These are phyloP conservation scores for Spondyliosoma cantharus DNA, from an alignment of 2,797 vertebrate genomes.

Conservation along the genomic window DNA sequence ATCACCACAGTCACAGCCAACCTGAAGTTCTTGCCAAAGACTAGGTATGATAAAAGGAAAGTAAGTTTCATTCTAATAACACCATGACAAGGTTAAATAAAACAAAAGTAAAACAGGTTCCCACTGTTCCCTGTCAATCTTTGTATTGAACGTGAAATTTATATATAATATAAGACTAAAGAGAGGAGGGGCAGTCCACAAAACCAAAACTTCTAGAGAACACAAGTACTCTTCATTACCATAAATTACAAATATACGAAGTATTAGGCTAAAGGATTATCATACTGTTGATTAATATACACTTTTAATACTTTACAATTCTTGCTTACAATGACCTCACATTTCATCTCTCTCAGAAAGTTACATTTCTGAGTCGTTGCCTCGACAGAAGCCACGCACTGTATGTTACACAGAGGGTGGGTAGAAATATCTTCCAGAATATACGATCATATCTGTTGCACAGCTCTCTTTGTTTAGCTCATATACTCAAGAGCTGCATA, in stretches of 20 bases:
- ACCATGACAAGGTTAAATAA: neutral
- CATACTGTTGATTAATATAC: neutral
- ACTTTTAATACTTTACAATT: neutral
- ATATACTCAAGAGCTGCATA: constrained; percentile 24
- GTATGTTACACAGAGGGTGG: neutral
- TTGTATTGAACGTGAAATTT: neutral
- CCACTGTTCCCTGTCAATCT: no score
- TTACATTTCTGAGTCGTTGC: constrained; percentile 9
- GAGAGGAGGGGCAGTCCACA: no score
- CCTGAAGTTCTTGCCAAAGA: neutral
- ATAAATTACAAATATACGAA: neutral
- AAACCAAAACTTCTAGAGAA: no score
- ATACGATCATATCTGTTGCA: constrained; percentile 8
- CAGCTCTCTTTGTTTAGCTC: constrained; percentile 18
- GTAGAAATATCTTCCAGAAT: neutral
- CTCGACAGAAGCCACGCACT: neutral
- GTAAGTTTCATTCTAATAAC: neutral
- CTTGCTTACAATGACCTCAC: neutral
- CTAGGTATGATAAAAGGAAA: neutral
- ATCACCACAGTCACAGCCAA: neutral
- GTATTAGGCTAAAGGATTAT: neutral
- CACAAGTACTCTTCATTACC: neutral
- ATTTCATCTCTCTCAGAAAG: constrained; percentile 30
- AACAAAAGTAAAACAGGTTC: neutral
- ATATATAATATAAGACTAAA: neutral